phyloP scores from a whole-genome alignment of 2,888 invertebrate genomes.

The Heliconius aoede region DNA sequence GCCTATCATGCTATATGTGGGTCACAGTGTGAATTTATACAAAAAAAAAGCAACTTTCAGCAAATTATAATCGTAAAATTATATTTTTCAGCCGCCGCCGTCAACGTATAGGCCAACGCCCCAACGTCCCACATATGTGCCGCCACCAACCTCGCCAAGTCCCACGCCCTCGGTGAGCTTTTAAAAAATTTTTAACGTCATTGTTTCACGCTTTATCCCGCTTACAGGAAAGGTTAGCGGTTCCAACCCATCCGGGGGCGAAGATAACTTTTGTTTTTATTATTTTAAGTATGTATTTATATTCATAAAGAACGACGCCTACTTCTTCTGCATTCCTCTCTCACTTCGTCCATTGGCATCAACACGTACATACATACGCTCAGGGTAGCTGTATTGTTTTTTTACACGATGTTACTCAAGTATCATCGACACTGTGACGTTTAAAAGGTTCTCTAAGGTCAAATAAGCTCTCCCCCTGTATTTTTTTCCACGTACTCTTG shows the following conservation, averaged over 20 bases:
- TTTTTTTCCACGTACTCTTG: no score
- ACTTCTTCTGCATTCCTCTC: no score
- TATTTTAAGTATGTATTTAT: neutral
- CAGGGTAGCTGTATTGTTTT: no score
- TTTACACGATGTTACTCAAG: no score
- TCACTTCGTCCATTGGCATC: no score
- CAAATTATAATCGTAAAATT: neutral
- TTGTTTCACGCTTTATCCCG: neutral
- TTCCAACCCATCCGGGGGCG: constrained; percentile 98
- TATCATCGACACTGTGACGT: no score
- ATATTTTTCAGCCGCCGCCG: constrained; percentile 39
- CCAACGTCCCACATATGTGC: constrained; percentile 54
- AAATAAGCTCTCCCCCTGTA: no score
- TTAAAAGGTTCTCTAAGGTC: no score
- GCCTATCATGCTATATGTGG: neutral
- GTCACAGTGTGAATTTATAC: neutral
- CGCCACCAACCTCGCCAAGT: constrained; percentile 51
- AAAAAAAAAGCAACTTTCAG: neutral
- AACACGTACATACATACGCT: no score
- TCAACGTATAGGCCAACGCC: constrained; percentile 41
- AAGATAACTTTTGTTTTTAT: neutral
- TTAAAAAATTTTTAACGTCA: neutral
- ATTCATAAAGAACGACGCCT: no score
- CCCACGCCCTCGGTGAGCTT: constrained; percentile 45
- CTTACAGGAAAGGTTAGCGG: constrained; percentile 96